A percentile compares a stretch with the other conserved stretches of the same genome.
Conservation (phyloP, 1,140 invertebrate genomes). For the Drosophila rufa region DNA sequence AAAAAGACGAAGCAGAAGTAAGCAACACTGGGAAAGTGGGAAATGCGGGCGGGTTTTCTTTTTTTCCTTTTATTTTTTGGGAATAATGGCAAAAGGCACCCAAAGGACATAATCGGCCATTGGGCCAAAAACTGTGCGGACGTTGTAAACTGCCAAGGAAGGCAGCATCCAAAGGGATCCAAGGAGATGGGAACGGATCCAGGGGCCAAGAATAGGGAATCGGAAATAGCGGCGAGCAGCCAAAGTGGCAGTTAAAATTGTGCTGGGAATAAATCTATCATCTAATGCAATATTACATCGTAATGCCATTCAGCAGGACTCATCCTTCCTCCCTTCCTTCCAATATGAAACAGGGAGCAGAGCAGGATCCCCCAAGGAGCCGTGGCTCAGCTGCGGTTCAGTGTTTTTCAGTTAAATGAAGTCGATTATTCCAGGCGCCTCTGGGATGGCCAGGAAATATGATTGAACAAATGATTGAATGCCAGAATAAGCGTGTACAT, state of each 20-base stretch:
- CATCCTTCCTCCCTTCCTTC: neutral
- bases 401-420: slow-evolving; percentile 76
- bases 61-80: neutral
- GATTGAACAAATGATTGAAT: slow-evolving; percentile 62
- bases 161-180: slow-evolving; percentile 1
- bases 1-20: slow-evolving; percentile 15
- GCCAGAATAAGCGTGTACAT: slow-evolving; percentile 9
- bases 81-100: slow-evolving; percentile 68
- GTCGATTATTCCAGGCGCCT: slow-evolving; percentile 72
- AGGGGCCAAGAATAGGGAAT: slow-evolving; percentile 24
- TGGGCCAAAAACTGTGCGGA: slow-evolving; percentile 69
- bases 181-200: slow-evolving; percentile 14
- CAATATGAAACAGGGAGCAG: neutral
- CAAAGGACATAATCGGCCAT: slow-evolving; percentile 81
- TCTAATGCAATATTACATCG: slow-evolving; percentile 81
- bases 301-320: slow-evolving; percentile 56
- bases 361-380: neutral
- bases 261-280: slow-evolving; percentile 82
- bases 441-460: slow-evolving; percentile 63
- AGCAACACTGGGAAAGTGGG: slow-evolving; percentile 32
- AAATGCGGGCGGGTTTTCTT: slow-evolving; percentile 11
- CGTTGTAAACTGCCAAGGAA: slow-evolving; percentile 67
- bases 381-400: slow-evolving; percentile 38
- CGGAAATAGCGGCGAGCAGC: slow-evolving; percentile 55
- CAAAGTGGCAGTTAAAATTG: slow-evolving; percentile 79